Percentiles rank a stretch among this genome's conserved stretches.
Evolutionary conservation across 2,888 invertebrate genomes (phyloP).

Genomic region (Nemoura dubitans): DNA sequence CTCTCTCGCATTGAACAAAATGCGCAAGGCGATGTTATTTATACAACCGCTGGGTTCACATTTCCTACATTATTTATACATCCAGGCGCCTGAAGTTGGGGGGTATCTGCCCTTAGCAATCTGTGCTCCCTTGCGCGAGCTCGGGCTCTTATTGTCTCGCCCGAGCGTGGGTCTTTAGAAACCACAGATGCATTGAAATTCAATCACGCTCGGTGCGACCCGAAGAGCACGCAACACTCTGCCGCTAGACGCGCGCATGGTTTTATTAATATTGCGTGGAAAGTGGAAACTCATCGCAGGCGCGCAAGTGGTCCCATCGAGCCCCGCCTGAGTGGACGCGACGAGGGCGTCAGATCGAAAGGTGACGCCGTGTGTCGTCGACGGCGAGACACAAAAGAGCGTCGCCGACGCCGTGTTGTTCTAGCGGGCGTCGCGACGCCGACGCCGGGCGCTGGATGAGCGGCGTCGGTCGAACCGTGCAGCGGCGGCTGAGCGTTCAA

Average conservation of each 20-base stretch:
- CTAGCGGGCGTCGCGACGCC: neutral
- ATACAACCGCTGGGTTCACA: neutral
- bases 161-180: neutral
- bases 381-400: neutral
- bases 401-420: neutral
- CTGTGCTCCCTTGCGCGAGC: neutral
- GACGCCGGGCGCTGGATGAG: too few species aligned
- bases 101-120: neutral
- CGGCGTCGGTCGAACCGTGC: neutral
- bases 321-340: neutral
- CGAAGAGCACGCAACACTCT: neutral
- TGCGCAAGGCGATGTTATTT: neutral
- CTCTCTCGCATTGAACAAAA: neutral
- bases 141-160: neutral
- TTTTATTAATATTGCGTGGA: neutral
- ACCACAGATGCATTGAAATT: neutral
- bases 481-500: neutral
- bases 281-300: neutral
- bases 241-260: neutral
- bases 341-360: neutral
- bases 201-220: neutral
- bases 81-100: neutral
- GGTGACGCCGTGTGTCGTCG: neutral
- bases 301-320: neutral
- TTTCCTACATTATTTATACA: neutral